Base-by-base conservation (phyloP, 2,113 vertebrate genomes). In the Regulus satrapa region DNA sequence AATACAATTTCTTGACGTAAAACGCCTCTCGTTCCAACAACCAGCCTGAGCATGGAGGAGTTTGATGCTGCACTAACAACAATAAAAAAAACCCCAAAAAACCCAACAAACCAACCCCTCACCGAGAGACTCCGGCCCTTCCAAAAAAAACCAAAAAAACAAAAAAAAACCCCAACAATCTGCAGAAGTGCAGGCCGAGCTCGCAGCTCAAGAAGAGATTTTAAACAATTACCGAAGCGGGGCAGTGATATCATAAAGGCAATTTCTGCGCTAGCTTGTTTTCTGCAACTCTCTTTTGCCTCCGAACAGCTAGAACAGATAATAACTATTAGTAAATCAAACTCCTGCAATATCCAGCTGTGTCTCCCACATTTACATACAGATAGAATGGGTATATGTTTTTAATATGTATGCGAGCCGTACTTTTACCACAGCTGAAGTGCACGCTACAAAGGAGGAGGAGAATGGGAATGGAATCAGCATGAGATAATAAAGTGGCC, bases 281-380 rank as follows among this genome's bases (percentile, higher is more conserved):
- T 98, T 97, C 96, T 95, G 93, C 85, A 96, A 97, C 98, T 98
- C 98, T 97, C 98, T 97, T 97, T 96, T 98, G 98, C 98, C 98
- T 98, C 98, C 74, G 98, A 99, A 98, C 98, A 99, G 98, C 98
- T 98, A 98, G 98, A 98, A 99, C 98, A 99, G 99, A 99, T 99
- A 99, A 99, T 99, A 99, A 99, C 99, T 99, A 99, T 99, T 99
- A 99, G 99, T 99, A 99, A 99, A 99, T 99, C 99, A 99, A 99
- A 99, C 98, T 98, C 98, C 98, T 99, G 98, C 98, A 97, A 97
- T 98, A 98, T 99, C 99, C 99, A 99, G 99, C 99, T 99, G 99
- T 99, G 99, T 95, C 98, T 98, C 98, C 97, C 97, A 69, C 98
- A 99, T 99, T 99, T 99, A 98, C 99, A 99, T 99, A 99, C 99